Evolutionary conservation across 2,888 invertebrate species (phyloP), one percentile per base, ranked within the genome.

Genomic region (Drosophila dives): DNA sequence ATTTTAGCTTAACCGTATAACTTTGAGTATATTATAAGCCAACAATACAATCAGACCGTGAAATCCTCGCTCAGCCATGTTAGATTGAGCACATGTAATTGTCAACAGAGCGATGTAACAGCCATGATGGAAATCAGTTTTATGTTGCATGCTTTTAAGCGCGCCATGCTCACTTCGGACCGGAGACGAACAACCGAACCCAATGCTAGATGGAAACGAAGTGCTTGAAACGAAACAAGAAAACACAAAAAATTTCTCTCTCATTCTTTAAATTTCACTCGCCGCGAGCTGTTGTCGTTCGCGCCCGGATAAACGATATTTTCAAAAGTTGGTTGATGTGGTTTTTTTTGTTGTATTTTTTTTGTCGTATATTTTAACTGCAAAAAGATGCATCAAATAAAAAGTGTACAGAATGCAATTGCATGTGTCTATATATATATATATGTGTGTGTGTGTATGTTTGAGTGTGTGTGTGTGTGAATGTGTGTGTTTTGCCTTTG

Each of bases 301-400:
- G 82, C 75, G 82, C 82, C 80, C 80, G 80, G 80, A 82, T 65
- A 77, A 78, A 80, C 81, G 72, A 74, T 75, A 81, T 75, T 81
- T 72, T 55, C 29, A 56, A 56, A 77, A 74, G 71, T 78, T 72
- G n/a, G 55, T 55, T 55, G 38, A 29, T 38, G 38, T 80, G 71
- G 71, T 49, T 50, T 49, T 69, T 70, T 77, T 81, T 73, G 60
- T 71, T 77, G 60, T 62, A 51, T 70, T 59, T 81, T 73, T 74
- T 75, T 77, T 77, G 56, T 48, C 50, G 67, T 34, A 51, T 53
- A 72, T 50, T 56, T 61, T 76, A n/a, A 55, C 42, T 63, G 60
- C 56, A 60, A 66, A 63, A 33, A 55, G 62, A 38, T 63, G 23
- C 49, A 66, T 54, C 17, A 42, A 50, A 29, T 70, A 11, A 49